phyloP scores from a whole-genome alignment of 2,888 invertebrate species.

The Cataglyphis altisquamis region DNA sequence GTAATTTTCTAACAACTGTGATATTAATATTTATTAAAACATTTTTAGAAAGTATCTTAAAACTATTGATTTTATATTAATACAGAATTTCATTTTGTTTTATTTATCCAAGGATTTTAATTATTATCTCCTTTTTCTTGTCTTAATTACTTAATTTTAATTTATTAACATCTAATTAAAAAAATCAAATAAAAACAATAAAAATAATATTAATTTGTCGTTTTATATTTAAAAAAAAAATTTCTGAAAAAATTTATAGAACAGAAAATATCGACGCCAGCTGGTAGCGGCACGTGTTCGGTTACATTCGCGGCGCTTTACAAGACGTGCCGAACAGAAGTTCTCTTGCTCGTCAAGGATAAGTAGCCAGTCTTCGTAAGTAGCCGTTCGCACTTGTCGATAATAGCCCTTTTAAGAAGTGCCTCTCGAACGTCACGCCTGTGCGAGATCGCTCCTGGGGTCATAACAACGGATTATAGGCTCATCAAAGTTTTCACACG shows the following conservation, averaged over 20 bases:
- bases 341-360: conserved; percentile 40
- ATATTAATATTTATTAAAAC: background rate
- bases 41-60: background rate
- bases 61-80: background rate
- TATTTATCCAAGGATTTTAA: background rate
- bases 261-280: background rate
- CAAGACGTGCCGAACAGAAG: conserved; percentile 9
- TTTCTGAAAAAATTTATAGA: background rate
- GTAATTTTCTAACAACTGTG: background rate
- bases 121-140: background rate
- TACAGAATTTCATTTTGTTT: background rate
- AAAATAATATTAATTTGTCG: background rate
- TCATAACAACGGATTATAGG: conserved; percentile 43
- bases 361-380: conserved; percentile 30
- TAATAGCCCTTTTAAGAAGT: conserved; percentile 48
- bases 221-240: background rate
- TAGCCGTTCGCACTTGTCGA: conserved; percentile 52
- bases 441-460: conserved; percentile 30
- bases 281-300: conserved; percentile 29
- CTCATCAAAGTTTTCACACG: conserved; percentile 70
- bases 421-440: conserved; percentile 48
- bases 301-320: conserved; percentile 33
- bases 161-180: background rate
- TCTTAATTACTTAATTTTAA: background rate
- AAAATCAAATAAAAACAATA: background rate